Conservation (phyloP, 2,888 invertebrate genomes). For the Drosophila nr. fundita region DNA sequence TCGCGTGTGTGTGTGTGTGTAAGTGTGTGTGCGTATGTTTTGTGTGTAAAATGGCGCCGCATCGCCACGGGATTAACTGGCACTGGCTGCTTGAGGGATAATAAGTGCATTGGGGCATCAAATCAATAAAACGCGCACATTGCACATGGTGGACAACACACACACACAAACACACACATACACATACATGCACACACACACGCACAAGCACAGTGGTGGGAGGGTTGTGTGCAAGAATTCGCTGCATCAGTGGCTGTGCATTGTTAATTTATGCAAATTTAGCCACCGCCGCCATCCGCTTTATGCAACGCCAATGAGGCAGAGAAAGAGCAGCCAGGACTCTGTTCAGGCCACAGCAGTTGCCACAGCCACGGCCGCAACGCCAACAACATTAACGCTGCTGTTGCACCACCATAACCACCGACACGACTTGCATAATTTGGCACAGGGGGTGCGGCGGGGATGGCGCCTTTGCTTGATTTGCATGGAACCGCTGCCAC, state of each 20-base stretch:
- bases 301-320: conserved; percentile 79
- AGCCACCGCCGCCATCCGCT: conserved; percentile 69
- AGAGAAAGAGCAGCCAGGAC: conserved; percentile 44
- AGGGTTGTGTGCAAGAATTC: conserved; percentile 57
- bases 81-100: conserved; percentile 76
- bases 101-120: conserved; percentile 81
- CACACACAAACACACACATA: conserved; percentile 29
- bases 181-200: conserved; percentile 23
- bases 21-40: conserved; percentile 20
- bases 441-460: conserved; percentile 8
- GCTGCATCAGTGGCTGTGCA: conserved; percentile 77
- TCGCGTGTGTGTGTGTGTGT: conserved; percentile 1
- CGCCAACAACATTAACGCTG: conserved; percentile 74
- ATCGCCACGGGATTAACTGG: conserved; percentile 68
- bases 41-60: conserved; percentile 63
- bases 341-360: conserved; percentile 51
- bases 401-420: conserved; percentile 37
- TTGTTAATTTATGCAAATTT: conserved; percentile 80
- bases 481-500: conserved; percentile 56
- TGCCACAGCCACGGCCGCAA: conserved; percentile 60
- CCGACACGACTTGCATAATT: conserved; percentile 71
- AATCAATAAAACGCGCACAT: conserved; percentile 81
- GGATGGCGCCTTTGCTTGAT: conserved; percentile 55
- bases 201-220: conserved; percentile 40
- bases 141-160: conserved; percentile 63